phyloP scores from a whole-genome alignment of 2,797 vertebrate species.

The Enteromius radiatus region DNA sequence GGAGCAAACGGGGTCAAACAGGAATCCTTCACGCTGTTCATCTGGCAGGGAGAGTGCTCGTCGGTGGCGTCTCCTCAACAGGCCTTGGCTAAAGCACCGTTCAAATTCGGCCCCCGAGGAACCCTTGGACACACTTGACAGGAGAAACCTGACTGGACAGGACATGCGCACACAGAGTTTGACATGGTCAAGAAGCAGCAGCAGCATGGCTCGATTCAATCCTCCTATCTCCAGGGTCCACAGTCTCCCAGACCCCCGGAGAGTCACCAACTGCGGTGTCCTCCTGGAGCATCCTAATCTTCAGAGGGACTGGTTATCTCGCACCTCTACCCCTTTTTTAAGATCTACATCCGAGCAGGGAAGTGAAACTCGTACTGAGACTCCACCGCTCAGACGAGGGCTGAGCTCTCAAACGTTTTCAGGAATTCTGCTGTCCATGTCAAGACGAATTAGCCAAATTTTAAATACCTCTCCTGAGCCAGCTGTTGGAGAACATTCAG shows the following conservation, averaged over 20 bases:
- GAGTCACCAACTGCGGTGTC: conserved; percentile 18
- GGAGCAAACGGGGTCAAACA: conserved; percentile 24
- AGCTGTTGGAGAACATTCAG: background rate
- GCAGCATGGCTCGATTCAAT: conserved; percentile 6
- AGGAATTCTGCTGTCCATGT: conserved; percentile 64
- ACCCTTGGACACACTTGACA: conserved; percentile 62
- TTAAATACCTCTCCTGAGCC: conserved; percentile 52
- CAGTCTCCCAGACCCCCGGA: conserved; percentile 56
- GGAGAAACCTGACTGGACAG: conserved; percentile 53
- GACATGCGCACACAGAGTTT: background rate
- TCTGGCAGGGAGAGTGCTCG: conserved; percentile 21
- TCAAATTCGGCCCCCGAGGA: conserved; percentile 43
- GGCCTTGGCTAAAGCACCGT: conserved; percentile 47
- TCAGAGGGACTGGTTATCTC: conserved; percentile 33
- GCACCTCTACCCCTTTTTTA: conserved; percentile 62
- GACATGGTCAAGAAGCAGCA: background rate
- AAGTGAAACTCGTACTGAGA: background rate
- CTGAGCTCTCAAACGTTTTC: conserved; percentile 37
- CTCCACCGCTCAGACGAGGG: conserved; percentile 27
- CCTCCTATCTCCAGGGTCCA: conserved; percentile 37
- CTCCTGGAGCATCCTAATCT: conserved; percentile 48
- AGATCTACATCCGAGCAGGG: conserved; percentile 70
- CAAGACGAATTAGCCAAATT: conserved; percentile 62
- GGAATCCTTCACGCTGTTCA: background rate
- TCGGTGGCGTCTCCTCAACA: conserved; percentile 58